Conservation (phyloP, 2,113 vertebrate genomes). For the Gnathonemus longibarbis region DNA sequence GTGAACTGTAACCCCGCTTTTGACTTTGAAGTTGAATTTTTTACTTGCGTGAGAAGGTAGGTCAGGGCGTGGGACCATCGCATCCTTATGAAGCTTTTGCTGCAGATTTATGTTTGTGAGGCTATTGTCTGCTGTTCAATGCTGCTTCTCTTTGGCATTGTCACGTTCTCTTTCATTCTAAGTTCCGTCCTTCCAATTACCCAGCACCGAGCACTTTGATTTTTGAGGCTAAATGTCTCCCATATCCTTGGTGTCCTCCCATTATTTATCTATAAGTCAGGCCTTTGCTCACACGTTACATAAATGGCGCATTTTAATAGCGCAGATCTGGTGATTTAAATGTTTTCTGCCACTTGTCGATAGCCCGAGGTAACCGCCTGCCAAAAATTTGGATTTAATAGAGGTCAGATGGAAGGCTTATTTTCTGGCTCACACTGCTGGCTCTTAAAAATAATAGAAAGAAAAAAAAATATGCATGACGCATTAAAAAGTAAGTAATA, state of each 20-base stretch:
- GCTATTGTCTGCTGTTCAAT: not conserved
- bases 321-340: not conserved
- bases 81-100: not conserved
- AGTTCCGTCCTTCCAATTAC: not conserved
- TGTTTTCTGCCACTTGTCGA: not conserved
- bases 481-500: not conserved
- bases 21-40: not conserved
- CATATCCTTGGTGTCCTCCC: not conserved
- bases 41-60: not conserved
- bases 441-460: not conserved
- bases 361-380: not conserved
- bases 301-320: not conserved
- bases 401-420: not conserved
- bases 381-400: constrained; percentile 11
- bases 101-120: not conserved
- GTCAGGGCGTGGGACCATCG: not conserved
- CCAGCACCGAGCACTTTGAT: not conserved
- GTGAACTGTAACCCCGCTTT: not conserved
- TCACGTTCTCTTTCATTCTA: not conserved
- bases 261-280: not conserved
- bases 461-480: not conserved
- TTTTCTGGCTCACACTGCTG: not conserved
- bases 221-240: not conserved
- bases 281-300: not conserved
- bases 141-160: not conserved